These are phyloP conservation scores for Cataglyphis rosenhaueri DNA, from an alignment of 2,888 invertebrate genomes.

Conservation along the genomic window DNA sequence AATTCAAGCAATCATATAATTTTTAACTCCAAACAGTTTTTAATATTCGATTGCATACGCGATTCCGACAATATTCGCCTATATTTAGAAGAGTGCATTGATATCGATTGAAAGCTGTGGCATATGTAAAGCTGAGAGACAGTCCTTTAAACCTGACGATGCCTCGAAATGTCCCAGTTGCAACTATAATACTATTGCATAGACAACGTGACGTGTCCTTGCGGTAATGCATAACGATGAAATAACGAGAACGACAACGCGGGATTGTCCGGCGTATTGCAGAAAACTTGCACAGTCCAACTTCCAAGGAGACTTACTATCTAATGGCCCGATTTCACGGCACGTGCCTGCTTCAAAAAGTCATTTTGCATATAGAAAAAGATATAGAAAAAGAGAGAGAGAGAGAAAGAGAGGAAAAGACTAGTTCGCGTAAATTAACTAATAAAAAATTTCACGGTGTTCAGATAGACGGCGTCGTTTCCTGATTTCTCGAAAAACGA, in stretches of 20 bases:
- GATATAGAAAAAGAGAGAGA: neutral
- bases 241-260: constrained; percentile 32
- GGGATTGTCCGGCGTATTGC: constrained; percentile 12
- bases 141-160: constrained; percentile 5
- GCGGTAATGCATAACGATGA: constrained; percentile 65
- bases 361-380: neutral
- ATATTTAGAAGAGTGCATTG: neutral
- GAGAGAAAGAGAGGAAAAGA: neutral
- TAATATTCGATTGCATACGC: neutral
- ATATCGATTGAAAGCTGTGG: neutral
- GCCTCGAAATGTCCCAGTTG: constrained; percentile 10
- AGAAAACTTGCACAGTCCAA: constrained; percentile 51
- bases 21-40: neutral
- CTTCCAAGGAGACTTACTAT: constrained; percentile 81
- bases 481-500: neutral
- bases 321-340: constrained; percentile 76
- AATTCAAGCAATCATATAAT: neutral
- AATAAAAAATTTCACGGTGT: constrained; percentile 12
- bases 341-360: constrained; percentile 10
- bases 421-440: neutral
- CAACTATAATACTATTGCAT: neutral
- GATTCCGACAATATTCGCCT: neutral
- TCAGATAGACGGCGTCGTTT: neutral
- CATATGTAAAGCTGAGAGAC: neutral
- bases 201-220: constrained; percentile 67